A percentile compares a stretch with the other conserved stretches of the same genome.
phyloP scores from a whole-genome alignment of 2,113 vertebrate genomes.

The Ophthalmolycus amberensis region DNA sequence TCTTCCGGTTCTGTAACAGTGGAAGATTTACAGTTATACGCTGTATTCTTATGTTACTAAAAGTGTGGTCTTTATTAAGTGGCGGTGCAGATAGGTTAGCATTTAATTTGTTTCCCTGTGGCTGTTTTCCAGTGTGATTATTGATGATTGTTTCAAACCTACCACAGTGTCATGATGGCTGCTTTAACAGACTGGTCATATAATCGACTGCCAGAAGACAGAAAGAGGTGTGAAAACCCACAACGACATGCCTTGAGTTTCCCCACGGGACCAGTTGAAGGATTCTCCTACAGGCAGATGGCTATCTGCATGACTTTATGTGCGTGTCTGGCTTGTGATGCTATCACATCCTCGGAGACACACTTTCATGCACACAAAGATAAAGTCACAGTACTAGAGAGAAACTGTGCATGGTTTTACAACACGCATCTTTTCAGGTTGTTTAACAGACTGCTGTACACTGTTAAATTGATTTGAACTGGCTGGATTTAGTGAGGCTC shows the following conservation, averaged over 20 bases:
- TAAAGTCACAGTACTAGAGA: background rate
- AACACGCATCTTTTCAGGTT: constrained; percentile 11
- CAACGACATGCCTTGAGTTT: constrained; percentile 12
- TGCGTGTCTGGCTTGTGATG: constrained; percentile 6
- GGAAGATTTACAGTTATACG: background rate
- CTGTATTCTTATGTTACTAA: background rate
- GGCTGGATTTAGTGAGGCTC: constrained; percentile 14
- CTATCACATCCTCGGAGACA: constrained; percentile 7
- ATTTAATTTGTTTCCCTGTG: background rate
- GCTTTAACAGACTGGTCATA: constrained; percentile 15
- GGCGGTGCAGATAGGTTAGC: background rate
- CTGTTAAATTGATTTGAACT: constrained; percentile 38
- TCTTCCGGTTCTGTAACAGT: background rate
- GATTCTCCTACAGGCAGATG: constrained; percentile 46
- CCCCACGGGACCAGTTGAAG: constrained; percentile 45
- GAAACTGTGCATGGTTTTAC: constrained; percentile 6
- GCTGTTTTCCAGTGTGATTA: constrained; percentile 25
- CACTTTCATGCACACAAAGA: constrained; percentile 2
- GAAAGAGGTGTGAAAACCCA: constrained; percentile 35
- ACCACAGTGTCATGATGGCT: background rate
- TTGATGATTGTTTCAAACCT: constrained; percentile 11
- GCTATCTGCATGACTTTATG: constrained; percentile 52
- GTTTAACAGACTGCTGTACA: constrained; percentile 16
- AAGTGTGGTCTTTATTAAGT: background rate
- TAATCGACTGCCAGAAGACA: constrained; percentile 27